phyloP scores from a whole-genome alignment of 2,797 vertebrate genomes.

The Typhlichthys eigenmanni region DNA sequence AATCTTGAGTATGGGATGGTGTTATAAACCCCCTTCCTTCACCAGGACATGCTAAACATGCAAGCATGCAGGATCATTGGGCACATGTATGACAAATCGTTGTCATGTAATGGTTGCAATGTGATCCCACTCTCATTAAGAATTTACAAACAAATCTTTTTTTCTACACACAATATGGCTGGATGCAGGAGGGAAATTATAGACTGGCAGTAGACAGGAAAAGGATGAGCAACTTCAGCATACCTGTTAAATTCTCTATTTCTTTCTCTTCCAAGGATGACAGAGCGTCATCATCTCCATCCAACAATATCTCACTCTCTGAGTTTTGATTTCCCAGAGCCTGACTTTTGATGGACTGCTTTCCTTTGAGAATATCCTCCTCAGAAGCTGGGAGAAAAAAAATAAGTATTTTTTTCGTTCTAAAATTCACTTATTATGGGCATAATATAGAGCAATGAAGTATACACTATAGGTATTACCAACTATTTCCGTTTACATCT shows the following conservation, averaged over 20 bases:
- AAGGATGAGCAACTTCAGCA: constrained; percentile 10
- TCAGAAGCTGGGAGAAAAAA: constrained; percentile 82
- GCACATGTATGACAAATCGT: constrained; percentile 31
- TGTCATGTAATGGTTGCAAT: constrained; percentile 32
- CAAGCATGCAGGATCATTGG: constrained; percentile 17
- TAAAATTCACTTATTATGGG: too few species aligned
- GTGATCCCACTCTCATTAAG: constrained; percentile 36
- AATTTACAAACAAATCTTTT: constrained; percentile 1
- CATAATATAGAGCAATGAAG: too few species aligned
- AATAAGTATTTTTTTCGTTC: too few species aligned
- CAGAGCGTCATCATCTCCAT: constrained; percentile 92
- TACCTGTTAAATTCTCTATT: constrained; percentile 93
- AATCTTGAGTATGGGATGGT: constrained; percentile 9
- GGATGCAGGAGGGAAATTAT: too few species aligned
- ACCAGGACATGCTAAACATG: constrained; percentile 6
- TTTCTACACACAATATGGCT: neutral
- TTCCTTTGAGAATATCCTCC: constrained; percentile 93
- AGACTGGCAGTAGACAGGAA: neutral
- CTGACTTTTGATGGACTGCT: constrained; percentile 92
- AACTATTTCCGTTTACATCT: too few species aligned
- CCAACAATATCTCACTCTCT: constrained; percentile 86
- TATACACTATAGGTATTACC: too few species aligned
- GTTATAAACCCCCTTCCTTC: too few species aligned
- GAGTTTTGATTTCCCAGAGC: constrained; percentile 91
- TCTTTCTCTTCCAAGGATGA: constrained; percentile 97